Evolutionary conservation across 2,797 vertebrate species (phyloP), one percentile per base, ranked within the genome.

Genomic region (Pterois miles): DNA sequence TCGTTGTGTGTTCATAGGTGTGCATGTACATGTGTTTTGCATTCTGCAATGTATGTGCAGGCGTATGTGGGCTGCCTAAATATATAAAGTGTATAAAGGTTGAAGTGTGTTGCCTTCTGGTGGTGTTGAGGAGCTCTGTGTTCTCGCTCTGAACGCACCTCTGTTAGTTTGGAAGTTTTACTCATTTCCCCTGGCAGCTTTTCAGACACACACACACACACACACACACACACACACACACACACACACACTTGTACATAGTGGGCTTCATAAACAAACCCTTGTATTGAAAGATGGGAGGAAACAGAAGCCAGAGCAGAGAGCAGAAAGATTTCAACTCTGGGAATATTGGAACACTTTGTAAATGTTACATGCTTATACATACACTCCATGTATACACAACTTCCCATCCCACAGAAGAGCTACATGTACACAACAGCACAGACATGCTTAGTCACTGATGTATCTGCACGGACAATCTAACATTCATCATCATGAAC

Each of bases 151-250:
- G 76, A 95, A 94, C 87, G 71, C 80, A 77, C 80, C 87, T 92
- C 91, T 95, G 93, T 94, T 91, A 85, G 90, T 90, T 88, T 81
- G 76, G 83, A 91, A 74, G 88, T 91, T 91, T 90, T 71, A 82
- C 91, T 94, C 76, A 89, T 93, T 93, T 94, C 90, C 92, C 88
- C 84, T 90, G 87, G 90, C 85, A 79, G 73, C 80, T 63, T 89
- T 85, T 91, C 88, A 86, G 78, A 91, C 81, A 63, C 62, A 46
- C 64, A 4, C 58, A 36, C 58, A 76, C 54, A 73, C 77, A 33
- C 72, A 31, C 65, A 52, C 74, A 56, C 43, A 46, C 40, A 2
- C 58, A 22, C 29, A 36, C 56, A 69, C n/a, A 22, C 48, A 22
- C 46, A 22, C 48, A 52, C 48, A 50, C n/a, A 22, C 48, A 22